Base-by-base conservation (phyloP, 2,113 vertebrate genomes). In the Zingel zingel region DNA sequence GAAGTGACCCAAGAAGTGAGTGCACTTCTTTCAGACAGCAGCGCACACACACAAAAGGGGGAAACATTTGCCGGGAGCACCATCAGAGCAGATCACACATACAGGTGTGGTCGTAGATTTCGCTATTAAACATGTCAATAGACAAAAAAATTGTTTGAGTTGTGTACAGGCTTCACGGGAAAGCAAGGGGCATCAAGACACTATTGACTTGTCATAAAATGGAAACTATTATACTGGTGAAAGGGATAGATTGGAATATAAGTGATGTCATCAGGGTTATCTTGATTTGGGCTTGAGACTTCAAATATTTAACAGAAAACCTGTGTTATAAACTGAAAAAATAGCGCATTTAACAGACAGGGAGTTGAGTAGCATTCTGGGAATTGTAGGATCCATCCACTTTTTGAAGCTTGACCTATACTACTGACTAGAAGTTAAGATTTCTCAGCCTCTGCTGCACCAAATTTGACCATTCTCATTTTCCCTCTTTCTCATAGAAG, bases 1-100 rank as follows among this genome's bases (percentile, higher is more conserved):
- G 93, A 93, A 70, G 62, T 83, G 84, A 84, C 88, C 93, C 93
- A 94, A 91, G 79, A 84, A 79, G 70, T 76, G 67, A 85, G 76
- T 82, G 80, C 36, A n/a, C 81, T 72, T 79, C 76, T 82, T 79
- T 57, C 64, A 82, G 77, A 74, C 57, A 64, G 61, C 18, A 64
- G 50, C 45, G 14, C 11, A 15, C 25, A 14, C 53, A 33, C 66
- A 78, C 25, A 21, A 62, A 43, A 63, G n/a, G 54, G 23, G 63
- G 67, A 61, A 56, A 27, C 43, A 23, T 79, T 69, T 66, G 48
- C 18, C 53, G 70, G 77, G 30, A 56, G 73, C 72, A 71, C 50
- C 58, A 57, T 73, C 19, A 47, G 33, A 58, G 47, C 59, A 54
- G 74, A 62, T 59, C 36, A 21, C 45, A 59, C 43, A 59, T 23